Conservation (phyloP, 2,797 vertebrate genomes). For the Onychomys leucogaster region DNA sequence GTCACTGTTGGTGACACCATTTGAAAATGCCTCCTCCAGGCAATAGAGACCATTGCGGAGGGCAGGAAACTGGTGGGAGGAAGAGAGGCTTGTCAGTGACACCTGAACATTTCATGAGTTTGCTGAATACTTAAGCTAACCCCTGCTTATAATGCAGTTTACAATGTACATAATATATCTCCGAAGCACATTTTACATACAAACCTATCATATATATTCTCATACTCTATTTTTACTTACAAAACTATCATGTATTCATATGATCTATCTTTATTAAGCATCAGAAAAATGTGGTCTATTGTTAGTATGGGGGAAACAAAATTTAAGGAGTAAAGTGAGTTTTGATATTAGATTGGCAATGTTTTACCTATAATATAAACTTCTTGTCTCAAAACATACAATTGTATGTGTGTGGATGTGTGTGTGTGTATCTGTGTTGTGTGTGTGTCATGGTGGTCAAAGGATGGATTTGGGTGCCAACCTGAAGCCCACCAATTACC, state of each 20-base stretch:
- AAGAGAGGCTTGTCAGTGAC: background rate
- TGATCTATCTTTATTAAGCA: background rate
- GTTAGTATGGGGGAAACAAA: conserved; percentile 12
- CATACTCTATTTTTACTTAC: background rate
- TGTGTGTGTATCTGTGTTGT: background rate
- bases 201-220: background rate
- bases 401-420: background rate
- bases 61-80: conserved; percentile 80
- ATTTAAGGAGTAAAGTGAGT: conserved; percentile 13
- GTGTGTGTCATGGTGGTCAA: background rate
- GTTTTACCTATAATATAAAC: conserved; percentile 36
- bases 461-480: background rate
- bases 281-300: conserved; percentile 14
- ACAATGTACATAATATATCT: background rate
- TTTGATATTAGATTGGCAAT: background rate
- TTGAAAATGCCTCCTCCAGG: conserved; percentile 77
- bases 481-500: background rate
- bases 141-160: background rate
- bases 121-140: background rate
- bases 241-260: background rate
- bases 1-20: conserved; percentile 86
- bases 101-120: background rate
- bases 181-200: background rate
- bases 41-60: conserved; percentile 85
- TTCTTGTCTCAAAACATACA: conserved; percentile 2